A percentile compares a stretch with the other conserved stretches of the same genome.
Evolutionary conservation across 2,113 vertebrate species (phyloP).

Genomic region (Passer domesticus): DNA sequence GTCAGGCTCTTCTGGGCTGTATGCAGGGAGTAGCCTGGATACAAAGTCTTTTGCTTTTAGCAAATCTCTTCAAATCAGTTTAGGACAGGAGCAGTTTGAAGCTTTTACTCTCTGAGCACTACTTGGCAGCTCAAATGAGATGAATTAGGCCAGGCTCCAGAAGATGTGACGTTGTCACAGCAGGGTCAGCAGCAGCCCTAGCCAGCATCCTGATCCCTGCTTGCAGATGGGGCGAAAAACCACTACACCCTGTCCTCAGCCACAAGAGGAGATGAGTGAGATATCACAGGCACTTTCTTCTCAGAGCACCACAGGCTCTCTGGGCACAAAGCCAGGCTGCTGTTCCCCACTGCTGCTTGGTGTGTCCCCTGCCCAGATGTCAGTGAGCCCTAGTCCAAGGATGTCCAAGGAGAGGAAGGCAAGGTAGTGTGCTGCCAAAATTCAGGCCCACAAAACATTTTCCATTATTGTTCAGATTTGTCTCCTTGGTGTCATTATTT

Average conservation of each 20-base stretch:
- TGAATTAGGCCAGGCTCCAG: background rate
- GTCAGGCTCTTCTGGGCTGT: background rate
- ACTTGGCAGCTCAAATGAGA: constrained; percentile 13
- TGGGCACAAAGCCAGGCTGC: background rate
- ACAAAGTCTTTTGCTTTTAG: background rate
- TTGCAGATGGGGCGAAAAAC: background rate
- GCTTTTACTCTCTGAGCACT: background rate
- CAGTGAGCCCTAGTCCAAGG: accelerated
- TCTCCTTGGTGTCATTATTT: background rate
- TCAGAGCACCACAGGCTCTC: background rate
- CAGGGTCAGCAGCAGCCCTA: background rate
- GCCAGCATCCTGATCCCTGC: background rate
- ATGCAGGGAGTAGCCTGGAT: background rate
- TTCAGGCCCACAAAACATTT: background rate
- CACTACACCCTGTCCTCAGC: background rate
- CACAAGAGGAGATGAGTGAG: background rate
- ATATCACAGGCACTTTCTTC: background rate
- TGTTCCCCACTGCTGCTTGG: background rate
- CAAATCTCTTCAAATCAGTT: constrained; percentile 9
- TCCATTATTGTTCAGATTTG: background rate
- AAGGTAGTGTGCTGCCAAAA: background rate
- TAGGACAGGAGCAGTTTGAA: constrained; percentile 10
- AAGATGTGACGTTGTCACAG: background rate
- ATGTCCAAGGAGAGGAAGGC: background rate
- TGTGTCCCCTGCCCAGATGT: background rate